phyloP scores from a whole-genome alignment of 2,888 invertebrate genomes.

The Drosophila mercatorum region DNA sequence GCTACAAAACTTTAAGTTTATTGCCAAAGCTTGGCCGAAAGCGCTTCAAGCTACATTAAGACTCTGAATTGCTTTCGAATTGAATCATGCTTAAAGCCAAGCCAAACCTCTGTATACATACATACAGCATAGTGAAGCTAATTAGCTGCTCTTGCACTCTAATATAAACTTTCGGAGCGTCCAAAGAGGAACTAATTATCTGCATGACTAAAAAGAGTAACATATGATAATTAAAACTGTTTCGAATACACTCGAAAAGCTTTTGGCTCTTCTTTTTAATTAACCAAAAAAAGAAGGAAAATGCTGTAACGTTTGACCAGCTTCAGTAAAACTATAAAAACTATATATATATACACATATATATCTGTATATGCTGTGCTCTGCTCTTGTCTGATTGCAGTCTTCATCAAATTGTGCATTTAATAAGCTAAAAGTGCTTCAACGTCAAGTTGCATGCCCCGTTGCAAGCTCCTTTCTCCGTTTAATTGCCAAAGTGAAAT shows the following conservation, averaged over 20 bases:
- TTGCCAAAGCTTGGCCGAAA: background rate
- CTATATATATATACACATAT: background rate
- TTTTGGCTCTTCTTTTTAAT: constrained; percentile 14
- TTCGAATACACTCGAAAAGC: constrained; percentile 16
- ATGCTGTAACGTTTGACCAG: constrained; percentile 11
- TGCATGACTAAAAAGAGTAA: constrained; percentile 16
- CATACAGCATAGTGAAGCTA: background rate
- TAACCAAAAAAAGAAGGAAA: constrained; percentile 5
- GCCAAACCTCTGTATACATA: background rate
- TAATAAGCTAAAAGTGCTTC: constrained; percentile 61
- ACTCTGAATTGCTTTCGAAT: background rate
- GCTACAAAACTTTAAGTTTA: background rate
- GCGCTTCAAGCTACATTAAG: background rate
- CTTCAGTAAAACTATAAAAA: background rate
- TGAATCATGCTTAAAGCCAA: background rate
- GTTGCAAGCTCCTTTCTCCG: constrained; percentile 29
- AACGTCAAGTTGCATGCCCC: constrained; percentile 42
- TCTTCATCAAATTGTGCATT: constrained; percentile 55
- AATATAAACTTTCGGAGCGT: constrained; percentile 1
- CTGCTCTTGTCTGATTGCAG: constrained; percentile 17
- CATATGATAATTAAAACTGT: constrained; percentile 45
- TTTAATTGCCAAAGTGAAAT: constrained; percentile 68
- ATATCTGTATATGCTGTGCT: background rate
- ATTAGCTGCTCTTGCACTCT: constrained; percentile 1
- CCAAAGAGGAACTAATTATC: constrained; percentile 15